These are phyloP conservation scores for Alectura lathami DNA, from an alignment of 2,113 vertebrate species.

Conservation along the genomic window DNA sequence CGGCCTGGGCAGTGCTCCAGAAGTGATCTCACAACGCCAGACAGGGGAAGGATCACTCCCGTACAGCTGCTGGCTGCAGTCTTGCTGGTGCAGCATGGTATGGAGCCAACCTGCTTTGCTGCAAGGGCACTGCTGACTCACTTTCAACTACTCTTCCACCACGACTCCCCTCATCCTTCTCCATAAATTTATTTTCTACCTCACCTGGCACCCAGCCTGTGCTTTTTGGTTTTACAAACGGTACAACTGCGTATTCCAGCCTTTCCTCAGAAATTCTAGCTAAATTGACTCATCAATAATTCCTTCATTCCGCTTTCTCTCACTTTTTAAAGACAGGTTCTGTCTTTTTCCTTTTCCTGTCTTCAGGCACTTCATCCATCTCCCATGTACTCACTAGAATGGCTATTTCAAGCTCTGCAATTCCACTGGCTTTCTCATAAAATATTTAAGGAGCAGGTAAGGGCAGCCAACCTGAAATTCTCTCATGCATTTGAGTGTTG, in stretches of 20 bases:
- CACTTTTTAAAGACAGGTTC: background rate
- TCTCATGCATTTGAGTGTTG: background rate
- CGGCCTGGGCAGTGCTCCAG: background rate
- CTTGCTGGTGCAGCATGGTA: background rate
- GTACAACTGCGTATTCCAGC: background rate
- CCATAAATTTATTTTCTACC: background rate
- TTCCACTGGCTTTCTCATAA: background rate
- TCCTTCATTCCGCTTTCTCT: background rate
- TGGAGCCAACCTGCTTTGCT: background rate
- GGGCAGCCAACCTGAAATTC: background rate
- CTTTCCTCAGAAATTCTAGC: background rate
- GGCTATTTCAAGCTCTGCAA: background rate
- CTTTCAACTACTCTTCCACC: background rate
- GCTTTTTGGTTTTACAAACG: background rate
- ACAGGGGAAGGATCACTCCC: background rate
- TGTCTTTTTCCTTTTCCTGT: background rate
- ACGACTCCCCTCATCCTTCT: accelerated
- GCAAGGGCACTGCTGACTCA: background rate
- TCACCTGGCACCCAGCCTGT: background rate
- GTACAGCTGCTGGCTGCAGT: background rate
- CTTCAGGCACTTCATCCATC: background rate
- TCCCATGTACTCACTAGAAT: background rate
- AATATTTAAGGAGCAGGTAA: background rate
- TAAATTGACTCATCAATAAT: background rate
- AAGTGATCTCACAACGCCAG: background rate